Evolutionary conservation across 2,888 invertebrate species (phyloP).

Genomic region (Drosophila maculinotata): DNA sequence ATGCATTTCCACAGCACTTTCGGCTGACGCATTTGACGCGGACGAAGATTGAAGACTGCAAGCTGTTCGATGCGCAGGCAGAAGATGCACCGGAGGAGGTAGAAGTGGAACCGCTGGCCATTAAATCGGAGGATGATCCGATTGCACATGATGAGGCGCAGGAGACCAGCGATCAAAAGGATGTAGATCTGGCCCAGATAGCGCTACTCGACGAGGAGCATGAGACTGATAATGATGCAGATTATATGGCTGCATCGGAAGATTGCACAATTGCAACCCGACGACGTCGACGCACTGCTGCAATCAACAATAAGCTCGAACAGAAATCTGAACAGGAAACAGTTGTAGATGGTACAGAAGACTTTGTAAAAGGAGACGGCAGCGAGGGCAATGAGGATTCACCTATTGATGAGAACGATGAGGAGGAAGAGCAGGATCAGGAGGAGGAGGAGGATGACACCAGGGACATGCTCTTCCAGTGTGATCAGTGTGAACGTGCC

Average conservation of each 20-base stretch:
- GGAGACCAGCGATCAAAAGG: constrained; percentile 26
- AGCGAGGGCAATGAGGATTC: constrained; percentile 14
- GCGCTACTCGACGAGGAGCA: constrained; percentile 48
- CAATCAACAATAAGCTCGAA: constrained; percentile 35
- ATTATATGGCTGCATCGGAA: neutral
- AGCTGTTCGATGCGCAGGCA: constrained; percentile 20
- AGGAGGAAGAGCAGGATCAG: constrained; percentile 39
- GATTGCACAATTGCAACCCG: constrained; percentile 22
- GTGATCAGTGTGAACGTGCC: constrained; percentile 72
- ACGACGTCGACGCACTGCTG: constrained; percentile 35
- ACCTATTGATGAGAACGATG: constrained; percentile 33
- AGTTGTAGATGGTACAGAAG: neutral
- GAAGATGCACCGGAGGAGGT: constrained; percentile 30
- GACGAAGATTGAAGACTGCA: constrained; percentile 37
- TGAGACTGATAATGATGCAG: constrained; percentile 18
- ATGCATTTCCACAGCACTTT: constrained; percentile 73
- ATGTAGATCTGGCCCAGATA: constrained; percentile 45
- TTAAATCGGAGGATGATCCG: constrained; percentile 58
- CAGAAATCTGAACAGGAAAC: constrained; percentile 15
- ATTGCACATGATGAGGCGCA: constrained; percentile 50
- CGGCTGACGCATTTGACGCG: constrained; percentile 45
- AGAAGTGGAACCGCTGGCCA: constrained; percentile 20
- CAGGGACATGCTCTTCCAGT: constrained; percentile 70
- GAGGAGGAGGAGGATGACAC: constrained; percentile 47
- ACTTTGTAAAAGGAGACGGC: constrained; percentile 5